Conservation (phyloP, 37 sponge, comb jelly and placozoan genomes). For the Mnemiopsis leidyi region DNA sequence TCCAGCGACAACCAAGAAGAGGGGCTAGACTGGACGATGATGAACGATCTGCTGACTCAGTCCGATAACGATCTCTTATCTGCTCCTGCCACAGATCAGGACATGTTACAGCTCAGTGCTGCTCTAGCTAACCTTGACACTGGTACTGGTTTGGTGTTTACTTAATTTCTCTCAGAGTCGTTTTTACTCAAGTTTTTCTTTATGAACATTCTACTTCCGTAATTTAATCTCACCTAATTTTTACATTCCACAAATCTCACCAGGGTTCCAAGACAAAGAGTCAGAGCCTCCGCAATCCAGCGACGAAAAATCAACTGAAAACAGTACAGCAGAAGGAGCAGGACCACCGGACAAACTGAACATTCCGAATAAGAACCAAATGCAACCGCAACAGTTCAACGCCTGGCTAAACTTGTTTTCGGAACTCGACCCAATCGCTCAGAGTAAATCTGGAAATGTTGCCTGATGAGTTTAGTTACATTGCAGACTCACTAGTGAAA, state of each 20-base stretch:
- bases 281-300: neutral
- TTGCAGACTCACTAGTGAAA: too few relatives aligned
- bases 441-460: conserved; percentile 38
- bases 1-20: neutral
- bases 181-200: too few relatives aligned
- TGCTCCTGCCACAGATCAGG: conserved; percentile 32
- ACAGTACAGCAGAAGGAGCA: neutral
- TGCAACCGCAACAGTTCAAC: conserved; percentile 30
- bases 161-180: too few relatives aligned
- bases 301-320: neutral
- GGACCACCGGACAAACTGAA: neutral
- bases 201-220: too few relatives aligned
- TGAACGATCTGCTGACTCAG: neutral
- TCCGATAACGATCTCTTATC: neutral
- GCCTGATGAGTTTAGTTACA: neutral
- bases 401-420: conserved; percentile 32
- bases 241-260: too few relatives aligned
- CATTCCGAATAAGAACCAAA: neutral
- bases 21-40: neutral
- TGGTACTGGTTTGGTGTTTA: too few relatives aligned
- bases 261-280: neutral
- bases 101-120: conserved; percentile 12
- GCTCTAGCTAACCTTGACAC: conserved; percentile 27
- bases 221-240: too few relatives aligned
- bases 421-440: conserved; percentile 17